phyloP scores from a whole-genome alignment of 2,113 vertebrate species.

The Albula glossodonta region DNA sequence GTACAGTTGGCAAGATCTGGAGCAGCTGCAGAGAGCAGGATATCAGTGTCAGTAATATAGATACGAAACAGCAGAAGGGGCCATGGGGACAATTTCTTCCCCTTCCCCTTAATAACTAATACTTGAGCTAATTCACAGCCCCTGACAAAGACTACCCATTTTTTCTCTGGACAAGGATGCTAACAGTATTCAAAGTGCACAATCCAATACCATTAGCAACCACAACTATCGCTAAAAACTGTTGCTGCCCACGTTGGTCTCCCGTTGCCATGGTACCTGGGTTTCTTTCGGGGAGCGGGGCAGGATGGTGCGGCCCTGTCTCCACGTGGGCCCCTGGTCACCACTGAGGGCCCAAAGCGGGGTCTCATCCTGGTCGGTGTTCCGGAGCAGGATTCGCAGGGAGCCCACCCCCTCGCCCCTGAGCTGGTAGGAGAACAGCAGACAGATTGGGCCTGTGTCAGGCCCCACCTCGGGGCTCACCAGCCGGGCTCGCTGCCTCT shows the following conservation, averaged over 20 bases:
- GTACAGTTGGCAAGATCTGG: neutral
- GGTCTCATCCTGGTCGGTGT: conserved; percentile 84
- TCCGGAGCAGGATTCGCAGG: conserved; percentile 80
- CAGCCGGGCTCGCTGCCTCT: conserved; percentile 81
- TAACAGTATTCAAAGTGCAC: neutral
- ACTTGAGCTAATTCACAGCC: neutral
- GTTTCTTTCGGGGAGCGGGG: conserved; percentile 89
- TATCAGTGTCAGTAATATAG: neutral
- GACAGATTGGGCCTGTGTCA: conserved; percentile 82
- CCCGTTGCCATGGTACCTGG: conserved; percentile 67
- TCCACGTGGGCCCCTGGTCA: conserved; percentile 90
- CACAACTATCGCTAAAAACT: neutral
- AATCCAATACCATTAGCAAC: neutral
- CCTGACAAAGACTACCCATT: neutral
- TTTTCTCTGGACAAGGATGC: neutral
- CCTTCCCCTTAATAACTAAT: neutral
- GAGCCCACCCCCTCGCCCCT: conserved; percentile 79
- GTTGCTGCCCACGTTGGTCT: neutral
- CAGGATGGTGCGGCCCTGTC: conserved; percentile 88
- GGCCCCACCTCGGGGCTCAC: conserved; percentile 84
- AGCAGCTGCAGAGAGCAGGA: neutral
- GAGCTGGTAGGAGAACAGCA: conserved; percentile 89
- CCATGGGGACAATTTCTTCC: neutral
- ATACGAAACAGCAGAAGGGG: neutral
- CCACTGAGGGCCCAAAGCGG: conserved; percentile 84